phyloP scores from a whole-genome alignment of 1,140 invertebrate genomes.

The Drosophila yakuba region DNA sequence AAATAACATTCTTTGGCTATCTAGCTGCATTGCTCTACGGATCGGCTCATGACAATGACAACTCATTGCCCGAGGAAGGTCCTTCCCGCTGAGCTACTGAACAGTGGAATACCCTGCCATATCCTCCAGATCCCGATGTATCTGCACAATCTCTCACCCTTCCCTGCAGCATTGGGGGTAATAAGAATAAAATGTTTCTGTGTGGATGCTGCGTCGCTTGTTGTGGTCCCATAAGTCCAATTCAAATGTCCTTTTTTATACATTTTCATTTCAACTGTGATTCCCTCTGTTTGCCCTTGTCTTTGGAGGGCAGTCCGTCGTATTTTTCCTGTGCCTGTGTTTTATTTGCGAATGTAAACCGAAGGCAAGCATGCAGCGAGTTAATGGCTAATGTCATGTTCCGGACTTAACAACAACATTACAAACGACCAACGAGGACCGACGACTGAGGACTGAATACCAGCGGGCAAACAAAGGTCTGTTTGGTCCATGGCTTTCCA shows the following conservation, averaged over 20 bases:
- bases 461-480: conserved; percentile 61
- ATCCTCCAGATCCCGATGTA: conserved; percentile 29
- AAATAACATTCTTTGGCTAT: not conserved
- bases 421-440: conserved; percentile 63
- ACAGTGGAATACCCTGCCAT: conserved; percentile 48
- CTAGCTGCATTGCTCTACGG: not conserved
- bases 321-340: conserved; percentile 56
- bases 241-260: conserved; percentile 84
- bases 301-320: conserved; percentile 16
- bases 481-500: conserved; percentile 11
- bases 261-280: conserved; percentile 83
- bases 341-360: conserved; percentile 83
- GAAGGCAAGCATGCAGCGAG: conserved; percentile 79
- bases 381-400: conserved; percentile 84
- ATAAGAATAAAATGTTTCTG: conserved; percentile 80
- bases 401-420: conserved; percentile 82
- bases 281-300: conserved; percentile 61
- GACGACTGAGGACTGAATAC: conserved; percentile 24
- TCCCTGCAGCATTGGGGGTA: conserved; percentile 50
- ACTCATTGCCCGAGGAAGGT: conserved; percentile 38
- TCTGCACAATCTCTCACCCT: conserved; percentile 36
- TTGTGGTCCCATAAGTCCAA: conserved; percentile 83
- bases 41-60: conserved; percentile 72
- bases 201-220: conserved; percentile 44
- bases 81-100: conserved; percentile 51